Evolutionary conservation across 2,113 vertebrate species (phyloP).

Genomic region (Engystomops pustulosus): DNA sequence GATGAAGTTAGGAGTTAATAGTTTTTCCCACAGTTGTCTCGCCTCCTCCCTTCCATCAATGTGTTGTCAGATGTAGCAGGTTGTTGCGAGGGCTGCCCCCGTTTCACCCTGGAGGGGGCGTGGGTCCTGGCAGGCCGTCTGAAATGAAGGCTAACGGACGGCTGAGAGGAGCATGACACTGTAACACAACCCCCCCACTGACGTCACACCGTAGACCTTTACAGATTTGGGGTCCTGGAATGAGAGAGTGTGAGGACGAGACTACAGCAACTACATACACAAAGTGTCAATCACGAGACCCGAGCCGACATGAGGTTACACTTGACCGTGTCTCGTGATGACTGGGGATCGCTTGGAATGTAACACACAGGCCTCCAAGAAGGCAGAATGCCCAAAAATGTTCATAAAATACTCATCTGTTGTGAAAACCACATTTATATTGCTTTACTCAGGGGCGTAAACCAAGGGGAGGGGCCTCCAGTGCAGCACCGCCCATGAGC

Average conservation of each 20-base stretch:
- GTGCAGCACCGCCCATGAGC: neutral
- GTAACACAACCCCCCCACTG: neutral
- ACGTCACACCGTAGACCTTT: conserved; percentile 6
- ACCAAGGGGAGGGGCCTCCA: neutral
- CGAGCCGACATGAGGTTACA: neutral
- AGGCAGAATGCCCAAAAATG: neutral
- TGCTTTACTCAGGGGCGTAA: neutral
- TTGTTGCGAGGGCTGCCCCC: conserved; percentile 28
- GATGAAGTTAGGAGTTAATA: conserved; percentile 13
- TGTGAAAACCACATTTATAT: neutral
- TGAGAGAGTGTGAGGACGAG: no score
- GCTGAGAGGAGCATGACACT: conserved; percentile 20
- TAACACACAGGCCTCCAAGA: neutral
- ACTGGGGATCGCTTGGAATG: neutral
- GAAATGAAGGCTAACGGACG: conserved; percentile 14
- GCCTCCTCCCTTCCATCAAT: neutral
- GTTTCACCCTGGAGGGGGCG: neutral
- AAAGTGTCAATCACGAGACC: neutral
- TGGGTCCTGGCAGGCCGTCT: conserved; percentile 17
- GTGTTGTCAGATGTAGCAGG: conserved; percentile 27
- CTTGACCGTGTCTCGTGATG: neutral
- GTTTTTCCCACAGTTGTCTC: neutral
- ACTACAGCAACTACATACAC: neutral
- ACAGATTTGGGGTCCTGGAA: conserved; percentile 6
- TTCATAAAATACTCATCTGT: no score